Evolutionary conservation across 1,140 invertebrate genomes (phyloP).

Genomic region (Halyomorpha halys): DNA sequence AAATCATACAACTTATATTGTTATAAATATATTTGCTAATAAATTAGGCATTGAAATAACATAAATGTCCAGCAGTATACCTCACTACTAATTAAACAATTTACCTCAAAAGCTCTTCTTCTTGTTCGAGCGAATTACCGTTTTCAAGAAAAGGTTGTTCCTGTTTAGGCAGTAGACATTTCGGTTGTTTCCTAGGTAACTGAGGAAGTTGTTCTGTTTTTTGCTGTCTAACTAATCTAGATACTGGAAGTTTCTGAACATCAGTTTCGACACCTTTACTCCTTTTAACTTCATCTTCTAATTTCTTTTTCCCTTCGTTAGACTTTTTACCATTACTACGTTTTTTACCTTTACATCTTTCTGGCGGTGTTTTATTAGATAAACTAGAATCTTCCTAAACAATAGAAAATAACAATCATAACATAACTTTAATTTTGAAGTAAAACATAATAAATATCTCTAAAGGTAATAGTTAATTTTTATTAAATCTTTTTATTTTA

Average conservation of each 20-base stretch:
- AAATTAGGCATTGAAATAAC: too few relatives aligned
- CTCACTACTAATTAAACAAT: not conserved
- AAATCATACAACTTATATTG: too few relatives aligned
- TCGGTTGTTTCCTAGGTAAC: constrained; percentile 14
- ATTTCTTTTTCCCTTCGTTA: not conserved
- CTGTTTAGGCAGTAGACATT: constrained; percentile 33
- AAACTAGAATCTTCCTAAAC: constrained; percentile 21
- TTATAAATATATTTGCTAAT: too few relatives aligned
- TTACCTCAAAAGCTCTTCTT: constrained; percentile 66
- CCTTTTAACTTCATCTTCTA: constrained; percentile 1
- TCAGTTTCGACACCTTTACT: constrained; percentile 1
- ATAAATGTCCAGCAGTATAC: too few relatives aligned
- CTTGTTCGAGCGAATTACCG: constrained; percentile 65
- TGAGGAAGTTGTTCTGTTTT: not conserved
- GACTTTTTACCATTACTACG: constrained; percentile 13
- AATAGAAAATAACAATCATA: not conserved
- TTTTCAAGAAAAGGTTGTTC: constrained; percentile 57
- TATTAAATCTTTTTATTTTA: too few relatives aligned
- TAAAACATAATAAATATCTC: constrained; percentile 1
- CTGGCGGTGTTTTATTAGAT: constrained; percentile 21
- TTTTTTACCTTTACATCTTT: constrained; percentile 23
- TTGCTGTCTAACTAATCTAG: constrained; percentile 7
- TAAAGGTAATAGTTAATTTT: not conserved
- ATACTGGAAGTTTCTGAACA: constrained; percentile 10
- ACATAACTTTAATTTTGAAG: not conserved